Percentiles rank a stretch among this genome's conserved stretches.
Conservation (phyloP, 2,113 vertebrate species). For the Pycnonotus jocosus region DNA sequence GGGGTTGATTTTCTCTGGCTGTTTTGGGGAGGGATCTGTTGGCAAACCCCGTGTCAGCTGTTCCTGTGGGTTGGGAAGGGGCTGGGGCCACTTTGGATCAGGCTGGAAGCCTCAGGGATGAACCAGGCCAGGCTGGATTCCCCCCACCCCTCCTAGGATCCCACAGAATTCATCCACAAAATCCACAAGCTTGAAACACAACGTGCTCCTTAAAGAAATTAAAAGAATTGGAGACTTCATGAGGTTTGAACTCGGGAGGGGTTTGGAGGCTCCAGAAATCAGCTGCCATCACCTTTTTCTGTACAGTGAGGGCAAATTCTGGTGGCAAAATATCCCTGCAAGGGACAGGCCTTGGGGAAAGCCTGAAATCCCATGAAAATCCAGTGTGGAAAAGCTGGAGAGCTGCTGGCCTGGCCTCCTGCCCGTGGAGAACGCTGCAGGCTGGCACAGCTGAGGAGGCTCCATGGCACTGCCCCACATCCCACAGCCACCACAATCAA, state of each 20-base stretch:
- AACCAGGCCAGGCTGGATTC: neutral
- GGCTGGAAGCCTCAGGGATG: neutral
- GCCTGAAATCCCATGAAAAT: neutral
- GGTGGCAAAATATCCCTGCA: neutral
- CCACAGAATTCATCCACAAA: neutral
- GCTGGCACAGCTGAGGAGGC: neutral
- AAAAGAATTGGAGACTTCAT: neutral
- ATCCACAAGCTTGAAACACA: accelerated
- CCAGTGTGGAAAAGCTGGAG: neutral
- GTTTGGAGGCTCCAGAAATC: neutral
- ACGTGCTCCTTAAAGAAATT: neutral
- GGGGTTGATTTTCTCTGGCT: accelerated
- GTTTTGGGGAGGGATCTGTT: neutral
- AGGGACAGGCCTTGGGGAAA: neutral
- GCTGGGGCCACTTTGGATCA: neutral
- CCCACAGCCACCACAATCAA: accelerated
- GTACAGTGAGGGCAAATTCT: neutral
- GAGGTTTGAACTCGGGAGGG: neutral
- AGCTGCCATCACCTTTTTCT: neutral
- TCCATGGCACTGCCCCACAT: accelerated
- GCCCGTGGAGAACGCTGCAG: neutral
- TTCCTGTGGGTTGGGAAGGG: neutral
- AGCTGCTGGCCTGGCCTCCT: neutral
- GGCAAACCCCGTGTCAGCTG: neutral
- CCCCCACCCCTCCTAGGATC: neutral